Conservation (phyloP, 2,797 vertebrate species). For the Smutsia temminckii region DNA sequence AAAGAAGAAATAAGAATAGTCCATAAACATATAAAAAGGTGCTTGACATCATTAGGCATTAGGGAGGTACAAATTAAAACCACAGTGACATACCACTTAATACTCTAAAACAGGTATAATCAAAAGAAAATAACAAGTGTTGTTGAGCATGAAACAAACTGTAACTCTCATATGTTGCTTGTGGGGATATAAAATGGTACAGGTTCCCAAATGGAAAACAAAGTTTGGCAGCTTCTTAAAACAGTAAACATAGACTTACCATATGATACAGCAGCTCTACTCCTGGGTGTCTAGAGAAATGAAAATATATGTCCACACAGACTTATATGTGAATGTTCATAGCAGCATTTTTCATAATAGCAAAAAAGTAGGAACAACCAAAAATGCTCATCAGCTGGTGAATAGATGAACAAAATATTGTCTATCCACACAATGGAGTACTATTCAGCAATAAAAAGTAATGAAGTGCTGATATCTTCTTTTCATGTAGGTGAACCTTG, state of each 20-base stretch:
- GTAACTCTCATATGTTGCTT: neutral
- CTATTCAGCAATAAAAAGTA: neutral
- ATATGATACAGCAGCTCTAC: neutral
- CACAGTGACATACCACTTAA: neutral
- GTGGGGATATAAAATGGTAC: neutral
- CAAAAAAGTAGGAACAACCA: neutral
- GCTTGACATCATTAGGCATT: neutral
- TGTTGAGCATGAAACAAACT: neutral
- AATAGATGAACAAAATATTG: neutral
- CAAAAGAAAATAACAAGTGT: neutral
- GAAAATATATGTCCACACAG: neutral
- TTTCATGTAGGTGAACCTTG: neutral
- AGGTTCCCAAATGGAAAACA: neutral
- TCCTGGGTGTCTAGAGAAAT: slow-evolving; percentile 36
- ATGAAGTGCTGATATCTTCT: neutral
- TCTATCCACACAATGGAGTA: neutral
- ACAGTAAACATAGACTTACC: neutral
- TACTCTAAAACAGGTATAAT: neutral
- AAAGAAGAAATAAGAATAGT: neutral
- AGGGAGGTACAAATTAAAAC: slow-evolving; percentile 17
- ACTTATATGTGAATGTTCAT: neutral
- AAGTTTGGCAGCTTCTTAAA: slow-evolving; percentile 18
- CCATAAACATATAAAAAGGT: neutral
- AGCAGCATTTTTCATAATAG: neutral
- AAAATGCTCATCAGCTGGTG: neutral